Conservation (phyloP, 2,113 vertebrate genomes). For the Erythrolamprus reginae region DNA sequence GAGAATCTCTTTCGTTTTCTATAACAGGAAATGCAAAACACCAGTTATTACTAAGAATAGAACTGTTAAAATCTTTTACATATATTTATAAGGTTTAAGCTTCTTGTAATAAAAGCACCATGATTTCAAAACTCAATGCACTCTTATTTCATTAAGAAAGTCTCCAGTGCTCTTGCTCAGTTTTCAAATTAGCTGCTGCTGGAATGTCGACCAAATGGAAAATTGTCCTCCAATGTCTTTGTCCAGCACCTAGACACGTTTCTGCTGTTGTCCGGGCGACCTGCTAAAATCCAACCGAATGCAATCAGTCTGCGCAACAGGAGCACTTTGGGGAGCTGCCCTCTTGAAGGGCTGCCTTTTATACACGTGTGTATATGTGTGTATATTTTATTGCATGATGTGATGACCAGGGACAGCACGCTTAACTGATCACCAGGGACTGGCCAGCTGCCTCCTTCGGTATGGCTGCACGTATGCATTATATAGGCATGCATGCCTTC, state of each 20-base stretch:
- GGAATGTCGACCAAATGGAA: constrained; percentile 51
- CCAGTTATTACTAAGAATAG: constrained; percentile 66
- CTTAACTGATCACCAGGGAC: constrained; percentile 67
- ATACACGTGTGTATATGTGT: not conserved
- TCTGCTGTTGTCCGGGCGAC: not conserved
- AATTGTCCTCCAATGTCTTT: not conserved
- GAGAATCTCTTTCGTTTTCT: constrained; percentile 61
- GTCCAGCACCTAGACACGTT: not conserved
- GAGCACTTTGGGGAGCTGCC: constrained; percentile 42
- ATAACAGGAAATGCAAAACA: constrained; percentile 70
- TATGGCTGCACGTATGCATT: constrained; percentile 31
- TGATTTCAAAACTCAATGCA: constrained; percentile 61
- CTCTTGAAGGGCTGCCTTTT: constrained; percentile 36
- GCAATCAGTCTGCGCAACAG: not conserved
- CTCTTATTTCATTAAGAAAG: constrained; percentile 18
- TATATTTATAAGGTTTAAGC: constrained; percentile 54
- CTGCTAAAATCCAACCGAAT: not conserved
- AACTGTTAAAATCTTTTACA: constrained; percentile 73
- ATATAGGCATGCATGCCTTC: constrained; percentile 40
- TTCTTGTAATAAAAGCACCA: constrained; percentile 73
- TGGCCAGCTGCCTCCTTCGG: constrained; percentile 68
- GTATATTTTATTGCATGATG: constrained; percentile 71
- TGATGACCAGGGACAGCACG: constrained; percentile 59
- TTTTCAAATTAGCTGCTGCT: constrained; percentile 40
- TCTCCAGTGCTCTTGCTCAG: constrained; percentile 54